phyloP scores from a whole-genome alignment of 2,113 vertebrate genomes.

The Corapipo altera region DNA sequence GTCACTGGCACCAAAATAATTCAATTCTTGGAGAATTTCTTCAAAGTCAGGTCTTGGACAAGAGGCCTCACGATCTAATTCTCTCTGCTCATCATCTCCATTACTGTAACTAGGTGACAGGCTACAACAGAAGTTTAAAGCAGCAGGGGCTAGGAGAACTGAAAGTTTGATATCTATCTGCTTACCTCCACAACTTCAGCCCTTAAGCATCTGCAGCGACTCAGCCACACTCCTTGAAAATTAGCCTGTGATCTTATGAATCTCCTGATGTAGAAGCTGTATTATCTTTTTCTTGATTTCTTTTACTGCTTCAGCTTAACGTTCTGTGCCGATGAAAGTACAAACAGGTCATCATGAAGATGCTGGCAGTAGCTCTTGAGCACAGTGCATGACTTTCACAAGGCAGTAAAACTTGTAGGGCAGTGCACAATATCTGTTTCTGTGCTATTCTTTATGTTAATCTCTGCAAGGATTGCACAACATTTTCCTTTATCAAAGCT shows the following conservation, averaged over 20 bases:
- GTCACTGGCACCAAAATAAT: background rate
- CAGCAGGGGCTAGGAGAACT: background rate
- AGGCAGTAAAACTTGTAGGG: conserved; percentile 11
- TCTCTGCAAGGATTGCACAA: background rate
- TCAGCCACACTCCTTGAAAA: background rate
- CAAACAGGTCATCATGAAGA: conserved; percentile 5
- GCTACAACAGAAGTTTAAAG: background rate
- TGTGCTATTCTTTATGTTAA: background rate
- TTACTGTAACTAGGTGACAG: background rate
- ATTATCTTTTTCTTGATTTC: conserved; percentile 14
- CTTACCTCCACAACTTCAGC: background rate
- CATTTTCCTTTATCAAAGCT: background rate
- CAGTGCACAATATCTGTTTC: background rate
- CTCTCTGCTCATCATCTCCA: background rate
- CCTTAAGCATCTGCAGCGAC: background rate
- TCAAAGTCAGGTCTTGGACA: background rate
- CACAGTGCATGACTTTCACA: background rate
- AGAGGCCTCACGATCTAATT: background rate
- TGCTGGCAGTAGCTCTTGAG: background rate
- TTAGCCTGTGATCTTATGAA: background rate
- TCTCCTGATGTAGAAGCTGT: background rate
- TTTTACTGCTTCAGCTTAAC: conserved; percentile 9
- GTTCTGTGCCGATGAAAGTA: background rate
- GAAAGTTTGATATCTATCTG: background rate
- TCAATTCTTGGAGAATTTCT: background rate